Evolutionary conservation across 2,797 vertebrate genomes (phyloP), one percentile per base, ranked within the genome.

Genomic region (Poecilia gillii): DNA sequence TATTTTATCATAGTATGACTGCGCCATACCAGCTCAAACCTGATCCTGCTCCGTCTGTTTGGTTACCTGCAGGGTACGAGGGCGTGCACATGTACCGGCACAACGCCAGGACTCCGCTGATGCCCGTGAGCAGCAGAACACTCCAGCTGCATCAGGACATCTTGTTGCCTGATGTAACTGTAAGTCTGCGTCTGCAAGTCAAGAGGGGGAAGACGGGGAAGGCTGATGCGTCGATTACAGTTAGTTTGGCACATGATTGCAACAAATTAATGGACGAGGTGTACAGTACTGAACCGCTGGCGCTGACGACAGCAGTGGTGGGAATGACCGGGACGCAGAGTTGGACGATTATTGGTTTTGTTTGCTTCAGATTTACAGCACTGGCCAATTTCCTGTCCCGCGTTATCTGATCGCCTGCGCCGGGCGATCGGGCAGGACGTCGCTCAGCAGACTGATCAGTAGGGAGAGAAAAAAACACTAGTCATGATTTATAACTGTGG

Each of bases 301-400:
- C 51, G 4, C 55, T 74, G 79, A 85, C 36, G 43, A 70, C 80
- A 85, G 43, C 46, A 6, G 62, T 23, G 39, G 73, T 13, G 47
- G 36, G 25, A 41, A 51, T 43, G 46, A 13, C 47, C 1, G 8
- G 74, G 41, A 81, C 39, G 20, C 39, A 72, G 83, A 84, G 77
- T 83, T 62, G 31, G 41, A 66, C 3, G 28, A 33, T 23, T 6
- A 76, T 76, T 49, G 43, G 39, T 36, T 39, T 71, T 73, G 53
- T 75, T 84, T 83, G 47, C 74, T 59, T 71, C 84, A 53, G 31
- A 80, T 88, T 33, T 71, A 16, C 71, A 8, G 2, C 74, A 70
- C 68, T 82, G 75, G 79, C 81, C 82, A 57, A 46, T 73, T 84
- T 91, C 88, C 88, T 88, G 80, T 20, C 53, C 51, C 1, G 28